A percentile compares a stretch with the other conserved stretches of the same genome.
phyloP scores from a whole-genome alignment of 1,140 invertebrate genomes.

The Hycleus cichorii region DNA sequence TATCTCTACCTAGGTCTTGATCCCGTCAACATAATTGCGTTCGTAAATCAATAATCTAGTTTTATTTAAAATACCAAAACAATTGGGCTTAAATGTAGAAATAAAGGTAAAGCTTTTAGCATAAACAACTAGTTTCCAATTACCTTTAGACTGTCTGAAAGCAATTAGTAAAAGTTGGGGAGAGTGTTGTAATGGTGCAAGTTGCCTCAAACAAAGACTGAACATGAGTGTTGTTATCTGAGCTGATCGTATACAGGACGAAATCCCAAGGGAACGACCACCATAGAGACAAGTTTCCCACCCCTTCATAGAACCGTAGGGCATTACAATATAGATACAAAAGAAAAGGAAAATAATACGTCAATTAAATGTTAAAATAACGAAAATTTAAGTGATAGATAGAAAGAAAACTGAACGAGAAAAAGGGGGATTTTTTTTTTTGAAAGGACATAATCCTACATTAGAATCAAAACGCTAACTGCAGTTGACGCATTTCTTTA shows the following conservation, averaged over 20 bases:
- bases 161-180: constrained; percentile 29
- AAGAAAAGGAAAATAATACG: background rate
- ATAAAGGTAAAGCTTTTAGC: no score
- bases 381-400: no score
- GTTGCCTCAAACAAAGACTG: constrained; percentile 29
- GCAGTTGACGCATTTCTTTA: constrained; percentile 27
- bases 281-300: constrained; percentile 15
- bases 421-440: background rate
- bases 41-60: no score
- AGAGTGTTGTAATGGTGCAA: constrained; percentile 21
- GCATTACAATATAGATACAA: background rate
- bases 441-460: no score
- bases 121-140: constrained; percentile 6
- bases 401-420: background rate
- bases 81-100: no score
- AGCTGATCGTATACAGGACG: constrained; percentile 30
- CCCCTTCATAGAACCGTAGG: constrained; percentile 7
- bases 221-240: constrained; percentile 33
- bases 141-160: constrained; percentile 19
- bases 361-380: background rate
- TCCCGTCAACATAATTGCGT: no score
- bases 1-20: no score
- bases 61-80: no score
- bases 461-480: constrained; percentile 10
- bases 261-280: constrained; percentile 23